phyloP scores from a whole-genome alignment of 2,797 vertebrate species.

The Falco cherrug region DNA sequence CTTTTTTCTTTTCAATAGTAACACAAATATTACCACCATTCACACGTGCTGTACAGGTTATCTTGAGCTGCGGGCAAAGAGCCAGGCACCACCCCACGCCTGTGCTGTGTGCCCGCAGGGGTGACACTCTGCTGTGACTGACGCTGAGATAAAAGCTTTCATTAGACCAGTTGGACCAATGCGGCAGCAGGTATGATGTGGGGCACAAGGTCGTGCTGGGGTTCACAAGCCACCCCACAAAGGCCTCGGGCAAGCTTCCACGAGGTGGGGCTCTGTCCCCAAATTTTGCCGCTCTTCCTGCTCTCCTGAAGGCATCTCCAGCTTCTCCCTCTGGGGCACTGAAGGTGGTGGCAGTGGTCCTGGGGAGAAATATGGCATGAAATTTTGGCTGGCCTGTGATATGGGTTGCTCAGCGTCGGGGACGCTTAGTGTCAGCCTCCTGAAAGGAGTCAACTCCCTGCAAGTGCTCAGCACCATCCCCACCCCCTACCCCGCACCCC shows the following conservation, averaged over 20 bases:
- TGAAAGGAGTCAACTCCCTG: not conserved
- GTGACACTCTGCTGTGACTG: not conserved
- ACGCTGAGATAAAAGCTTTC: not conserved
- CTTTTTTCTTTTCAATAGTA: not conserved
- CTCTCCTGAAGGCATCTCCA: not conserved
- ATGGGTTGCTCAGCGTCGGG: not conserved
- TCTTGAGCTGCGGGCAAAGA: not conserved
- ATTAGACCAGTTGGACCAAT: not conserved
- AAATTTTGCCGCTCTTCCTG: not conserved
- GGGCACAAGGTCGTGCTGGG: not conserved
- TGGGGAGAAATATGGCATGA: not conserved
- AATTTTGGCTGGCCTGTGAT: not conserved
- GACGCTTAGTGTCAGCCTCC: not conserved
- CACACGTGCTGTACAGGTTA: not conserved
- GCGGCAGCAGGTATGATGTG: not conserved
- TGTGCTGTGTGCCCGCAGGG: fast-evolving
- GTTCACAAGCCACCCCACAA: not conserved
- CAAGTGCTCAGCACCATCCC: not conserved
- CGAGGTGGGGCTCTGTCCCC: not conserved
- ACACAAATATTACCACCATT: not conserved
- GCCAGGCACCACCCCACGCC: not conserved
- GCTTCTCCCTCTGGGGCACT: not conserved
- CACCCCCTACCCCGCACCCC: no score
- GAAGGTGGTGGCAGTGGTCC: not conserved
- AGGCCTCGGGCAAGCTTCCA: not conserved